These are phyloP conservation scores for Lithophane socia DNA, from an alignment of 2,888 invertebrate species.

Conservation along the genomic window DNA sequence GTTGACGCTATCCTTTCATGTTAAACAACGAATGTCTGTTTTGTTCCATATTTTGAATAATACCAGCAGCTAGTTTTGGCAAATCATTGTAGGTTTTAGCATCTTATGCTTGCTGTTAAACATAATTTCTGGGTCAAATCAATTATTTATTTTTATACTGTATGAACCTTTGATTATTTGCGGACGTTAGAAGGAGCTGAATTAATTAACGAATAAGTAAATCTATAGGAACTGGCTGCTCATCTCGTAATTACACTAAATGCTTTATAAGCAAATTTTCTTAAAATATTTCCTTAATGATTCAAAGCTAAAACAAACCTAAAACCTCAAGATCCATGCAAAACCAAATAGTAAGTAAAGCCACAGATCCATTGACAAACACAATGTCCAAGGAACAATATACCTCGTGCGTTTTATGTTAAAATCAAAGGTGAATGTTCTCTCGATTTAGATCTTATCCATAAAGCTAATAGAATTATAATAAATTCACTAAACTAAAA, in stretches of 20 bases:
- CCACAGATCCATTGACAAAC: conserved; percentile 23
- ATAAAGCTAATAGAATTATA: conserved; percentile 41
- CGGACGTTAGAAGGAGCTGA: not conserved
- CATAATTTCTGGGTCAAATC: conserved; percentile 23
- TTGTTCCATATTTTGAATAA: not conserved
- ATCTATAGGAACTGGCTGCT: not conserved
- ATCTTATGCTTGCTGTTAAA: conserved; percentile 7
- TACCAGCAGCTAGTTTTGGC: not conserved
- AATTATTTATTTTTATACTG: conserved; percentile 2
- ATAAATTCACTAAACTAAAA: conserved; percentile 45
- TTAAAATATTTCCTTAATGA: not conserved
- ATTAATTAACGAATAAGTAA: not conserved
- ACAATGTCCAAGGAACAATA: conserved; percentile 21
- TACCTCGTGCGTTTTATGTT: conserved; percentile 48
- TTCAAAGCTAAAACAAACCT: conserved; percentile 25
- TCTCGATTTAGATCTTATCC: conserved; percentile 39
- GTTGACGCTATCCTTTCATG: conserved; percentile 13
- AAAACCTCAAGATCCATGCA: not conserved
- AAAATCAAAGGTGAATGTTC: conserved; percentile 56
- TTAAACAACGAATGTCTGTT: conserved; percentile 2
- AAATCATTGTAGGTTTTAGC: not conserved
- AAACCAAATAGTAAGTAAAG: conserved; percentile 35
- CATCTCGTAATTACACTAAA: not conserved
- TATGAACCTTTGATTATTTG: not conserved
- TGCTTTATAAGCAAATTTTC: not conserved